A percentile compares a stretch with the other conserved stretches of the same genome.
phyloP scores from a whole-genome alignment of 1,140 invertebrate genomes.

The Philotrypesis tridentata region DNA sequence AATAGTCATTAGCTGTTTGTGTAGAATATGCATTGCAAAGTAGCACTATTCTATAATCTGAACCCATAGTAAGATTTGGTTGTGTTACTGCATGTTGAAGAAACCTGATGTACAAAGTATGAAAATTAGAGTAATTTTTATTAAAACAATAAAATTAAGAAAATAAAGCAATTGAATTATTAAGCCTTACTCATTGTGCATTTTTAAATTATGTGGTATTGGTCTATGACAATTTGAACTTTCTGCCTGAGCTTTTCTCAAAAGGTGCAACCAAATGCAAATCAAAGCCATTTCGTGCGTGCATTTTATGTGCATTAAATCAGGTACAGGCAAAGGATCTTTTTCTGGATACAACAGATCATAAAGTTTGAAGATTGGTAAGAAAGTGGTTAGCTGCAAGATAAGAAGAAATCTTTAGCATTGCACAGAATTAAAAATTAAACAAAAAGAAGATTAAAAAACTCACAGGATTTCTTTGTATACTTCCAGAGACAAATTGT shows the following conservation, averaged over 20 bases:
- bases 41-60: slow-evolving; percentile 92
- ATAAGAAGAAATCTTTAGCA: slow-evolving; percentile 43
- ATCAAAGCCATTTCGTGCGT: slow-evolving; percentile 95
- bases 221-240: slow-evolving; percentile 85
- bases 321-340: slow-evolving; percentile 91
- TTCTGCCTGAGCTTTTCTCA: slow-evolving; percentile 92
- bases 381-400: slow-evolving; percentile 85
- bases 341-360: slow-evolving; percentile 95
- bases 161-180: slow-evolving; percentile 23
- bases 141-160: slow-evolving; percentile 79
- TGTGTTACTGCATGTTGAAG: slow-evolving; percentile 87
- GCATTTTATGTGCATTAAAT: slow-evolving; percentile 88
- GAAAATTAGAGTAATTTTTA: slow-evolving; percentile 75
- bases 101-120: slow-evolving; percentile 75
- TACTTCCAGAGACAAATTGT: slow-evolving; percentile 97
- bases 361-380: slow-evolving; percentile 93
- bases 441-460: slow-evolving; percentile 50
- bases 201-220: slow-evolving; percentile 87
- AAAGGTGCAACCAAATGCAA: slow-evolving; percentile 96
- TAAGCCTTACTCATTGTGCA: slow-evolving; percentile 84
- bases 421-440: slow-evolving; percentile 17
- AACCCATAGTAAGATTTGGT: slow-evolving; percentile 80
- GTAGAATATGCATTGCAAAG: slow-evolving; percentile 96
- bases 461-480: slow-evolving; percentile 91
- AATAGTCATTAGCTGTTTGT: slow-evolving; percentile 92